Evolutionary conservation across 2,888 invertebrate genomes (phyloP), one percentile per base, ranked within the genome.

Genomic region (Sarcophaga variegata): DNA sequence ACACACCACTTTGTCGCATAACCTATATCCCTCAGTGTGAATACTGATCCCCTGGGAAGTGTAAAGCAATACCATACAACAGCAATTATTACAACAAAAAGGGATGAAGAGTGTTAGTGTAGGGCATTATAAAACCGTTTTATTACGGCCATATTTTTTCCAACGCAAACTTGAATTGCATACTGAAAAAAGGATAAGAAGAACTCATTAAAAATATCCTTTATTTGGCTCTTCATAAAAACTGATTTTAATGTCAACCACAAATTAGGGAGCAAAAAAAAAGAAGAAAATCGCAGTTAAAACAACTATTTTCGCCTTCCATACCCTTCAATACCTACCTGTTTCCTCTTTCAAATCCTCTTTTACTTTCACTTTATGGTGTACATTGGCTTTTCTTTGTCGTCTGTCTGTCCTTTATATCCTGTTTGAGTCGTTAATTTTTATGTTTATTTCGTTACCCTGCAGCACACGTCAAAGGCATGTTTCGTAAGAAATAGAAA

Each of bases 361-460:
- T 2, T 49, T 0, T 49, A 79, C 81, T 83, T 84, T 83, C 83
- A 81, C 78, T 88, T 74, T 20, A 17, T 70, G 49, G 45, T 67
- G 17, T 20, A 8, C 60, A 2, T 62, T 37, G 37, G 37, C 37
- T 10, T 62, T 67, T 11, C 45, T 67, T 4, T 20, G 20, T 67
- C 10, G 37, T 62, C 12, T 72, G 77, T 90, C 91, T 91, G 92
- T 90, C 91, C 90, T 92, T 92, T 90, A 92, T 90, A 91, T 90
- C 90, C 90, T 90, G 12, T 90, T 90, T 88, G 10, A 90, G 91
- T 90, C 91, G 90, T 92, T 92, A 92, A 92, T 90, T 92, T 92
- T 92, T 92, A 92, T 92, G 91, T 91, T 91, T 91, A 91, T 91
- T 89, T 54, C 14, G 54, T 14, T 54, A 54, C 54, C 17, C 37